Evolutionary conservation across 2,113 vertebrate species (phyloP).

Genomic region (Aramus guarauna): DNA sequence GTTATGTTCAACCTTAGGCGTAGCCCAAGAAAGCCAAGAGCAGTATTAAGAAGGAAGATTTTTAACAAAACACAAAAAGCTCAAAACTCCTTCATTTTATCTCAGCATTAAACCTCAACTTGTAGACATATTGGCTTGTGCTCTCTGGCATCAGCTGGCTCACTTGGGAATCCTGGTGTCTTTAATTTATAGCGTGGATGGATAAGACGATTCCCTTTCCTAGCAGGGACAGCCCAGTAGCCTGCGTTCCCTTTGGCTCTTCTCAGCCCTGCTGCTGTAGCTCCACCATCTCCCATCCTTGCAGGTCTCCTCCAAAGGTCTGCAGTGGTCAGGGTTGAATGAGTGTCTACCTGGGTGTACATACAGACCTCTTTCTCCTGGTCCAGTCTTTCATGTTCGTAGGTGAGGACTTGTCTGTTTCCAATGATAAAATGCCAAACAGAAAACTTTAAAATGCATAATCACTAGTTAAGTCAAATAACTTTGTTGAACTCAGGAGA

Average conservation of each 20-base stretch:
- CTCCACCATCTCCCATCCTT: background rate
- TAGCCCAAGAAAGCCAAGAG: background rate
- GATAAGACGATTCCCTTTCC: background rate
- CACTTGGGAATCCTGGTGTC: background rate
- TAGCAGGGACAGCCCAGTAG: background rate
- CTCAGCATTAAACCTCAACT: background rate
- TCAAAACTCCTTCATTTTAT: background rate
- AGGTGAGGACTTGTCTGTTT: background rate
- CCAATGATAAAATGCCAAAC: background rate
- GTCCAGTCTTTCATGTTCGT: background rate
- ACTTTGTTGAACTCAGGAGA: background rate
- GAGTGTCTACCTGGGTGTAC: background rate
- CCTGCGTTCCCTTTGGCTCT: background rate
- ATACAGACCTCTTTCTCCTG: background rate
- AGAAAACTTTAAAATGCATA: background rate
- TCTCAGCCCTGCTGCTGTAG: background rate
- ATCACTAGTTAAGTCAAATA: background rate
- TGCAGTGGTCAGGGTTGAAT: background rate
- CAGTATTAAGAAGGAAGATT: background rate
- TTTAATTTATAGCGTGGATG: background rate
- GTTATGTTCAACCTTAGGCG: background rate
- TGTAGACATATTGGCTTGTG: background rate
- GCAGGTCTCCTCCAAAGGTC: background rate
- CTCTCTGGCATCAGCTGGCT: background rate
- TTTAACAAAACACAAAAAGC: background rate